Conservation (phyloP, 2,113 vertebrate genomes). For the Thalassoma bifasciatum region DNA sequence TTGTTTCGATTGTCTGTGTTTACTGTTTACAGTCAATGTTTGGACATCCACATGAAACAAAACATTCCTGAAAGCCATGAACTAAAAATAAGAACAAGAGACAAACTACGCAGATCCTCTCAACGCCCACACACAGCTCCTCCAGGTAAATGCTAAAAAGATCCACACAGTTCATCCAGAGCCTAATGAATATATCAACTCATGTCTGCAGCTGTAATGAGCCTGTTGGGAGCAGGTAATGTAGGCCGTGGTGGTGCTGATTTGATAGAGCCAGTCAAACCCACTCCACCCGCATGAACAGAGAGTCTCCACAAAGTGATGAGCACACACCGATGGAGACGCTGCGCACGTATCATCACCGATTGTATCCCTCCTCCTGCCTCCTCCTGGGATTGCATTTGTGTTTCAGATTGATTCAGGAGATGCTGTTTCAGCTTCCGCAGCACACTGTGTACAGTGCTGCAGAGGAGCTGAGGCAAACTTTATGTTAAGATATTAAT, state of each 20-base stretch:
- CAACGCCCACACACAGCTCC: conserved; percentile 14
- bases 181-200: conserved; percentile 51
- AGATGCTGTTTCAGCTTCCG: conserved; percentile 12
- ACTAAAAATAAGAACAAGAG: neutral
- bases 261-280: conserved; percentile 49
- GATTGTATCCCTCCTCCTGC: conserved; percentile 31
- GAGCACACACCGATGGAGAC: conserved; percentile 26
- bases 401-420: conserved; percentile 38
- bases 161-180: conserved; percentile 48
- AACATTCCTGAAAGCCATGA: neutral
- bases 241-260: conserved; percentile 25
- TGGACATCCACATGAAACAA: neutral
- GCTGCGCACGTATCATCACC: conserved; percentile 9
- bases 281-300: conserved; percentile 18
- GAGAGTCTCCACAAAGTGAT: conserved; percentile 33
- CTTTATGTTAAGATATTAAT: conserved; percentile 3
- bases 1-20: neutral
- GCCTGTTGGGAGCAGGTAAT: conserved; percentile 47
- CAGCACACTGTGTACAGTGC: neutral
- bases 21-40: neutral
- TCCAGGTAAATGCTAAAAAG: conserved; percentile 26
- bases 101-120: neutral
- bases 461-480: neutral
- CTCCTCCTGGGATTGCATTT: conserved; percentile 19
- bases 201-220: conserved; percentile 50